Conservation (phyloP, 1,140 invertebrate genomes). For the Limonius californicus region DNA sequence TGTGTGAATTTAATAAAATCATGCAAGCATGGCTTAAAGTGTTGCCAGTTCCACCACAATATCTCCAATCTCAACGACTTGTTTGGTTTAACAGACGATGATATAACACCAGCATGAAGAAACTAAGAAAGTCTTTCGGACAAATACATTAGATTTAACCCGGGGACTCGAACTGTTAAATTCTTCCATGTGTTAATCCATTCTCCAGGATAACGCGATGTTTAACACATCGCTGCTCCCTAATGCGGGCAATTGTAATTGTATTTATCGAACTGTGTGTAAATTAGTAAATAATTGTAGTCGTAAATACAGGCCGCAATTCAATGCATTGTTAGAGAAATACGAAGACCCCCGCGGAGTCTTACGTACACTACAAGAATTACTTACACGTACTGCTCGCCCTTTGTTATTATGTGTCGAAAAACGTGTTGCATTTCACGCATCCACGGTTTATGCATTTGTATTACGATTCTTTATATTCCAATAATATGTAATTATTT, state of each 20-base stretch:
- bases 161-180: constrained; percentile 8
- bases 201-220: background rate
- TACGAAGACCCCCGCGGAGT: constrained; percentile 33
- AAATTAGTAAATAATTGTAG: constrained; percentile 42
- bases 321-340: constrained; percentile 33
- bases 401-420: constrained; percentile 1
- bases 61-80: too few species aligned
- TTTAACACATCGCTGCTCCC: constrained; percentile 1
- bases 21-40: too few species aligned
- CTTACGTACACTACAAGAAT: constrained; percentile 36
- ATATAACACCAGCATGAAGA: too few species aligned
- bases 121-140: background rate
- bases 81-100: too few species aligned
- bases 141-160: constrained; percentile 11
- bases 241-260: constrained; percentile 35
- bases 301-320: constrained; percentile 35
- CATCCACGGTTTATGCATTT: background rate
- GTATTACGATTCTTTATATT: too few species aligned
- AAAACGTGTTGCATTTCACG: background rate
- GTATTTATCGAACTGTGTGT: constrained; percentile 42
- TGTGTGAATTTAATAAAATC: too few species aligned
- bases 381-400: constrained; percentile 24
- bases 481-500: too few species aligned
- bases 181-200: constrained; percentile 17
- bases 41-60: too few species aligned